Conservation (phyloP, 1,140 invertebrate genomes). For the Zaprionus ghesquierei region DNA sequence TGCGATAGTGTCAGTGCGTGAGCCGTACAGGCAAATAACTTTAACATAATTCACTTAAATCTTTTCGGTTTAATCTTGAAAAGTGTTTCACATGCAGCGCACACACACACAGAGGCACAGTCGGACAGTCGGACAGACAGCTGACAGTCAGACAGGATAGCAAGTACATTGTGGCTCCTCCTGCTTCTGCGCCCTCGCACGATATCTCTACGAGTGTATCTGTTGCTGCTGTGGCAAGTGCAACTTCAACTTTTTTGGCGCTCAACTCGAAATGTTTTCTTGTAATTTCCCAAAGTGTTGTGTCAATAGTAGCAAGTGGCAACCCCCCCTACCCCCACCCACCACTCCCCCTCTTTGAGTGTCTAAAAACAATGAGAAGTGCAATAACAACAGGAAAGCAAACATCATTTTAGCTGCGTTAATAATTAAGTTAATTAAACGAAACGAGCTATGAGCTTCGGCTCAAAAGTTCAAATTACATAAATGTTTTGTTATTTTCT, state of each 20-base stretch:
- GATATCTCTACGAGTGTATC: slow-evolving; percentile 10
- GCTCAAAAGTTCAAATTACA: no score
- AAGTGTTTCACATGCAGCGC: slow-evolving; percentile 60
- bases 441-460: not conserved
- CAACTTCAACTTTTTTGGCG: slow-evolving; percentile 41
- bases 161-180: slow-evolving; percentile 22
- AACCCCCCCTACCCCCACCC: not conserved
- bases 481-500: no score
- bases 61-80: slow-evolving; percentile 80
- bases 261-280: slow-evolving; percentile 57
- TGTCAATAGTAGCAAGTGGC: slow-evolving; percentile 58
- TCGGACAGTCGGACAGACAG: not conserved
- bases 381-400: not conserved
- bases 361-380: slow-evolving; percentile 10
- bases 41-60: slow-evolving; percentile 80
- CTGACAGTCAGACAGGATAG: slow-evolving; percentile 11
- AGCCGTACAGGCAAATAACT: slow-evolving; percentile 65
- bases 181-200: not conserved
- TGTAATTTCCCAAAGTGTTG: slow-evolving; percentile 75
- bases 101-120: slow-evolving; percentile 7
- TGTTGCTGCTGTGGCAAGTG: slow-evolving; percentile 12
- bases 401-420: not conserved
- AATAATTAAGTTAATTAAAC: not conserved
- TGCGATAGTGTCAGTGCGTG: slow-evolving; percentile 59
- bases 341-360: not conserved